Base-by-base conservation (phyloP, 2,888 invertebrate genomes). In the Falcaria lacertinaria region DNA sequence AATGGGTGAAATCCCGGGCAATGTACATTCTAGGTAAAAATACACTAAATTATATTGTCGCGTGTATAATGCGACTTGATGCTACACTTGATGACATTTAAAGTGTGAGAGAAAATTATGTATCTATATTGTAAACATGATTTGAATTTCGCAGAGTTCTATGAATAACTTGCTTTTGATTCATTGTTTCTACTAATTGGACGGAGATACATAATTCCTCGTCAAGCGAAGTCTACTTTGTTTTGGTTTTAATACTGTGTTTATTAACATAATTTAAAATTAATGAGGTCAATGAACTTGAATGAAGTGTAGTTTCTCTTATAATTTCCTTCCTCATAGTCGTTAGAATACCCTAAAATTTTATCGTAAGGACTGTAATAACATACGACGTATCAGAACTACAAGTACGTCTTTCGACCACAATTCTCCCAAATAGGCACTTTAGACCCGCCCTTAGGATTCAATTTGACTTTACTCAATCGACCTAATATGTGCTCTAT, bases 361-460 rank as follows among this genome's bases (percentile, higher is more conserved):
- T 74, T 77, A 74, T 64, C n/a, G 65, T 71, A 74, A 66, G 69
- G 70, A 37, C 64, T 69, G 57, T 78, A 80, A 75, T 80, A 79
- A 80, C 73, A 70, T 64, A 57, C 64, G 58, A 60, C 55, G 54
- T 69, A 58, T 66, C 70, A n/a, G n/a, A n/a, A n/a, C 70, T 74
- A 74, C 75, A 66, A 56, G 65, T 54, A 60, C 69, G 57, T 53
- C 57, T 8, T 15, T 37, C 65, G 59, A 69, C 81, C 79, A 65
- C 77, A 79, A 74, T 69, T 67, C 64, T 33, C 16, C 28, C 48
- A 52, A 43, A 50, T 45, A 43, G 47, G 37, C 46, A 48, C 45
- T 50, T 39, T 44, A 42, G 22, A 36, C 48, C 49, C 49, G 50
- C 51, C 68, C 58, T 55, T 53, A 67, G 64, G 64, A 73, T 80